Evolutionary conservation across 2,797 vertebrate species (phyloP), one percentile per base, ranked within the genome.

Genomic region (Thunnus albacares): DNA sequence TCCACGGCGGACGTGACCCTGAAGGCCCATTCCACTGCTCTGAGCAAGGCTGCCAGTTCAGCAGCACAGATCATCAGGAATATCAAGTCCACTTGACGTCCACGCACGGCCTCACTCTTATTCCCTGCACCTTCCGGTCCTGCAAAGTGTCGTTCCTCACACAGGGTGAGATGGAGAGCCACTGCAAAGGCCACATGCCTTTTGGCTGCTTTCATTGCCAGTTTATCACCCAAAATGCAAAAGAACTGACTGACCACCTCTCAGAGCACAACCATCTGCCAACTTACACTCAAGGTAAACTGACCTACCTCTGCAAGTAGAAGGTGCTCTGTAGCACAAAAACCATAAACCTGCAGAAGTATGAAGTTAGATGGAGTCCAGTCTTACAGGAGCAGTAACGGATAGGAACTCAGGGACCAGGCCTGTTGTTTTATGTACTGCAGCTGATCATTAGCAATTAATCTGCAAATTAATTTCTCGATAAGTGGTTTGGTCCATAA

Each of bases 161-260:
- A 66, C 92, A 52, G 30, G 89, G 45, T 0, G 96, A 94, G 83
- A 96, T 97, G 96, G 94, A 97, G 62, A 89, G 79, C 71, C 97
- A 97, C 71, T 74, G 85, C 47, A 92, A 89, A 20, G 81, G 30
- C 57, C 96, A 97, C 84, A 90, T 94, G 76, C 96, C 97, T 4
- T 97, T 97, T 80, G 95, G 96, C 90, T 97, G 97, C 24, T 11
- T 86, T 87, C 89, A 13, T 15, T 97, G 97, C 1, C 66, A 92
- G 82, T 97, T 97, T 41, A 49, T 94, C 77, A 91, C 95, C 0
- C 93, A 95, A 80, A 96, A 93, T 20, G 74, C 92, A 52, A 96
- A 95, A 86, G 90, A 95, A 71, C 93, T 97, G 89, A 93, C 80
- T 45, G 93, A 94, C 63, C 96, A 97, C 87, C 83, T 91, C 59